Base-by-base conservation (phyloP, 2,797 vertebrate genomes). In the Parambassis ranga region DNA sequence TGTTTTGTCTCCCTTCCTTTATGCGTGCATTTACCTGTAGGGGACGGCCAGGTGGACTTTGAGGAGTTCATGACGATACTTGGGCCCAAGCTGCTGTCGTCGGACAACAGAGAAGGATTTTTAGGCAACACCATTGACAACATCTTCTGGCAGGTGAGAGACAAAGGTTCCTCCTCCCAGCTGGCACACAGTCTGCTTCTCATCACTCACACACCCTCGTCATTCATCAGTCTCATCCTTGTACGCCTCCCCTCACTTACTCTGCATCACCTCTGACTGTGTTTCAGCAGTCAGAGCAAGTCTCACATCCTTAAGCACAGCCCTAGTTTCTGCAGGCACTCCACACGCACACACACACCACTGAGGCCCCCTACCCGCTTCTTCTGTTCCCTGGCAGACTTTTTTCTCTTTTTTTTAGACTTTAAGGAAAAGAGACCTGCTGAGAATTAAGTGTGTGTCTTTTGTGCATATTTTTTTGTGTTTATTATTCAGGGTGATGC, bases 11-110 rank as follows among this genome's bases (percentile, higher is more conserved):
- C 18, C 44, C 36, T 76, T 7, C 31, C 10, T 53, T 32, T 46
- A 38, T 33, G 15, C 51, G 19, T 41, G 43, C 30, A 39, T 69
- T 7, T 62, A 32, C 31, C 42, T 38, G 11, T 75, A 96, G 95
- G 96, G 52, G 96, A 98, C 1, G 96, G 96, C 60, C 96, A 97
- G 88, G 96, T 98, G 84, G 96, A 98, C 82, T 98, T 98, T 63
- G 96, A 98, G 66, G 96, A 98, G 88, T 98, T 98, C 85, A 96
- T 98, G 96, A 98, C 96, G 62, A 98, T 98, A 87, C 93, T 98
- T 65, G 96, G 96, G 28, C 96, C 96, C 28, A 98, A 98, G 64
- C 91, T 98, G 66, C 93, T 97, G 62, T 97, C 95, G 0, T 95
- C 95, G 0, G 96, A 97, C 89, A 95, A 94, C 75, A 92, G 96